phyloP scores from a whole-genome alignment of 2,888 invertebrate genomes.

The Andrena bicolor region DNA sequence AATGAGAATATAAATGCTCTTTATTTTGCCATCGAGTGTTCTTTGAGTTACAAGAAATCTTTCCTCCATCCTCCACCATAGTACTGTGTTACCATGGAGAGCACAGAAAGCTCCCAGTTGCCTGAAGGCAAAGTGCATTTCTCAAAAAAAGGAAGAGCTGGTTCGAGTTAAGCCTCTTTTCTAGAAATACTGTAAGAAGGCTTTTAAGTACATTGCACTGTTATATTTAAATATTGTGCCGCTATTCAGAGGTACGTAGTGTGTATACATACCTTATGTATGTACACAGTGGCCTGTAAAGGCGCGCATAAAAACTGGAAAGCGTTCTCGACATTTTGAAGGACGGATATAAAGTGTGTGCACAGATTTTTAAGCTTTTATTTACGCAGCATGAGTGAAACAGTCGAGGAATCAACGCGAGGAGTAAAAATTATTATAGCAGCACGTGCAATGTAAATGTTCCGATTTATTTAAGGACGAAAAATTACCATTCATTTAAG shows the following conservation, averaged over 20 bases:
- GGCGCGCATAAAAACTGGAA: too few relatives aligned
- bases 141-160: neutral
- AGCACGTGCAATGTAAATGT: too few relatives aligned
- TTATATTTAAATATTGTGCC: neutral
- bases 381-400: neutral
- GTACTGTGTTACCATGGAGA: too few relatives aligned
- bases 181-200: neutral
- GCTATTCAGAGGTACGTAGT: neutral
- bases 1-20: too few relatives aligned
- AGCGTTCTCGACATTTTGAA: neutral
- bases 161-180: neutral
- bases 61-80: too few relatives aligned
- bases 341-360: neutral
- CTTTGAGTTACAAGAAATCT: too few relatives aligned
- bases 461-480: too few relatives aligned
- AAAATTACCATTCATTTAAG: too few relatives aligned
- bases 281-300: too few relatives aligned
- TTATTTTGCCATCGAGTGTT: too few relatives aligned
- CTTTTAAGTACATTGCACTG: neutral
- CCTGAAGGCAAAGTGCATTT: slow-evolving; percentile 2
- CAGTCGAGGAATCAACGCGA: neutral
- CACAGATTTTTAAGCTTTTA: neutral
- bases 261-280: too few relatives aligned
- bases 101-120: neutral
- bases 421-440: neutral